These are phyloP conservation scores for Schlechtendalia chinensis DNA, from an alignment of 1,140 invertebrate species.

Conservation along the genomic window DNA sequence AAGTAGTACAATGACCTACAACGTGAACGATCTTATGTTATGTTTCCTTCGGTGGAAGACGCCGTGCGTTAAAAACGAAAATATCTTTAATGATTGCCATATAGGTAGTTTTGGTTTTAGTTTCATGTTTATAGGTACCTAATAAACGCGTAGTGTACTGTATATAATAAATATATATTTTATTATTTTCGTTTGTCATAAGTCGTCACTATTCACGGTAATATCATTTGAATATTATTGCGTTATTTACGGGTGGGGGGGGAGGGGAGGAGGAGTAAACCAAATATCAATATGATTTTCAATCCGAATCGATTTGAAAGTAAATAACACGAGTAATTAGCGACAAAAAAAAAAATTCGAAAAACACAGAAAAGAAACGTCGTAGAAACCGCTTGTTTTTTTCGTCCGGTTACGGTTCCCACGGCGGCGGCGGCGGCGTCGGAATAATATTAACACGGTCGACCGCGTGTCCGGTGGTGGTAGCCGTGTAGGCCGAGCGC, in stretches of 20 bases:
- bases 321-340: conserved; percentile 20
- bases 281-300: not conserved
- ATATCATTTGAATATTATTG: no score
- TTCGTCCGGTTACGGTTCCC: conserved; percentile 30
- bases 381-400: conserved; percentile 29
- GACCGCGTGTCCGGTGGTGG: conserved; percentile 40
- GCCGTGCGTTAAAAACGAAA: conserved; percentile 14
- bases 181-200: no score
- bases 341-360: not conserved
- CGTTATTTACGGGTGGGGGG: no score
- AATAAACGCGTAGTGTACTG: not conserved
- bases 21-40: conserved; percentile 23
- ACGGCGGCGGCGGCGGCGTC: not conserved
- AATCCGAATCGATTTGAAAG: conserved; percentile 3
- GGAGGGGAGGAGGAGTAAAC: no score
- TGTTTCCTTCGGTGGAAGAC: not conserved
- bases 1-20: conserved; percentile 45
- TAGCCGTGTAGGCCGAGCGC: not conserved
- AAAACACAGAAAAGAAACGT: conserved; percentile 30
- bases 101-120: not conserved
- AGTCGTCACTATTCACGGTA: no score
- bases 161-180: not conserved
- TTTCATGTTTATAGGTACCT: not conserved
- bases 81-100: not conserved
- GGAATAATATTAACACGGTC: conserved; percentile 46